Evolutionary conservation across 2,113 vertebrate genomes (phyloP), one percentile per base, ranked within the genome.

Genomic region (Alectura lathami): DNA sequence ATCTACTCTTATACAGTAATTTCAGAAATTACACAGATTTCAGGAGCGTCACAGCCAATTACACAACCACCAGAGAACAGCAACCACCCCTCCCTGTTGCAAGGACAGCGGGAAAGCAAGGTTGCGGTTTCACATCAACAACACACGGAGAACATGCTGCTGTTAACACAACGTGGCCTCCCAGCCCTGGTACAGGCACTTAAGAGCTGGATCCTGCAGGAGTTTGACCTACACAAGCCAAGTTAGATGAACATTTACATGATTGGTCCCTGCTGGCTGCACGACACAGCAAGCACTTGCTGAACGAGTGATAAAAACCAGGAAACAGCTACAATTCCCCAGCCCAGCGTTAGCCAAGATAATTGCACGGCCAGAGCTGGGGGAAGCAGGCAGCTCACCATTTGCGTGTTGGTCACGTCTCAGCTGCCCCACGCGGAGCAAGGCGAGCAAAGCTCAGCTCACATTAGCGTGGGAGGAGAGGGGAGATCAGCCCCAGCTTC

Each of bases 401-500:
- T 11, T 11, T 7, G 3, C 1, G 18, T 13, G 50, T 11, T 1
- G 1, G 88, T 60, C 88, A 82, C n/a, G 2, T 21, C 83, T 48
- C 17, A 3, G 66, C 3, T 59, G 78, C 62, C 70, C 57, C 70
- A 36, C 14, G 40, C 40, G 10, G 45, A 64, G 59, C 54, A 17
- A 3, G 3, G 76, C 7, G 3, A 79, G 67, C 9, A 6, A 53
- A 73, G 91, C 43, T 29, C 60, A 29, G 60, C 38, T 63, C 38
- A 40, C 60, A 29, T 29, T 38, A 63, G 36, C 2, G 17, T 27
- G 26, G 60, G 38, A 63, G 60, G 60, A 38, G 26, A 27, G 9
- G 8, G 8, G 60, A 63, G 40, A 57, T 20, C 11, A 0, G 40
- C 78, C 45, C 48, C 0, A 0, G 30, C 66, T 59, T 73, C n/a